These are phyloP conservation scores for Meriones unguiculatus DNA, from an alignment of 2,113 vertebrate genomes.

Conservation along the genomic window DNA sequence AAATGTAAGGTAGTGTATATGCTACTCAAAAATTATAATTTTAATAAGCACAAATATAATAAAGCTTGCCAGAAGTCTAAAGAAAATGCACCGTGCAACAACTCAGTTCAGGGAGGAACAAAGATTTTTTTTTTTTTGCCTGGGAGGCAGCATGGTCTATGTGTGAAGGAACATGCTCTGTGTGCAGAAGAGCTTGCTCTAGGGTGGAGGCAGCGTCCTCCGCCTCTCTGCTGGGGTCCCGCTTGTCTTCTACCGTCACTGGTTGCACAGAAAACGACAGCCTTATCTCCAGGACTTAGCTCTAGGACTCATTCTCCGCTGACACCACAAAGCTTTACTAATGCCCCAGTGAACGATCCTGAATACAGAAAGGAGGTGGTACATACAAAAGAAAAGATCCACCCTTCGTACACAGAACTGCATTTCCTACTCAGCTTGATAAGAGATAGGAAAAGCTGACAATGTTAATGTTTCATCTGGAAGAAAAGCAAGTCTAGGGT, in stretches of 20 bases:
- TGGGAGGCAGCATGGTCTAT: no score
- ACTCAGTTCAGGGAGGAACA: not conserved
- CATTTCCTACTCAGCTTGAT: not conserved
- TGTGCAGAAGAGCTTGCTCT: not conserved
- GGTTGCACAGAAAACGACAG: not conserved
- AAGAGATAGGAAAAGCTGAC: not conserved
- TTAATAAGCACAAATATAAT: slow-evolving; percentile 29
- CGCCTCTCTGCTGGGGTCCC: not conserved
- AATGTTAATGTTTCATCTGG: slow-evolving; percentile 18
- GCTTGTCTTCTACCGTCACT: not conserved
- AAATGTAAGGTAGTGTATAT: slow-evolving; percentile 41
- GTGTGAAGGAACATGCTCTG: not conserved
- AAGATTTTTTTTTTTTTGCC: not conserved
- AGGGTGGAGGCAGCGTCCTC: not conserved
- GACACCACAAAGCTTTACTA: slow-evolving; percentile 18
- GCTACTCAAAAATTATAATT: slow-evolving; percentile 39
- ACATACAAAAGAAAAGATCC: not conserved
- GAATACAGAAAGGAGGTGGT: not conserved
- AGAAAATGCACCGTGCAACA: not conserved
- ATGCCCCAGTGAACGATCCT: not conserved
- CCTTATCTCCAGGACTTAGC: slow-evolving; percentile 15
- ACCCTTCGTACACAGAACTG: not conserved
- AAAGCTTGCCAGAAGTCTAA: slow-evolving; percentile 27
- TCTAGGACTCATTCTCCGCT: slow-evolving; percentile 28
- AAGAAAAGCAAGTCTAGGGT: not conserved